A percentile compares a stretch with the other conserved stretches of the same genome.
These are phyloP conservation scores for Agonopterix subpropinquella DNA, from an alignment of 2,888 invertebrate species.

Conservation along the genomic window DNA sequence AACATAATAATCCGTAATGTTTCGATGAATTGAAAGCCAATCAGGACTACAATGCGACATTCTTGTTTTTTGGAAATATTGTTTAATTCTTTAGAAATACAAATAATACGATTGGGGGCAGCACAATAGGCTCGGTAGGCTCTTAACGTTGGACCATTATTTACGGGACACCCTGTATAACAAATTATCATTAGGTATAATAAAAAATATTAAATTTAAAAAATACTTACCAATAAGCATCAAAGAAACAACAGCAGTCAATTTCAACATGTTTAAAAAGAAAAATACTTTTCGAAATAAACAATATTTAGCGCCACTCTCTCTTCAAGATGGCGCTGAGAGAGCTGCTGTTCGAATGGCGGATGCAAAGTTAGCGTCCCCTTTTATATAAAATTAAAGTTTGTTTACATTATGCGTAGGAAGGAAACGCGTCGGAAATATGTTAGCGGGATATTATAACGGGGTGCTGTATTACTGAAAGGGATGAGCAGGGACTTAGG, in stretches of 20 bases:
- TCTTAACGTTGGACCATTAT: no score
- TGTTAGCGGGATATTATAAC: no score
- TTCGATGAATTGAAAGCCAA: no score
- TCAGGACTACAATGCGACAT: no score
- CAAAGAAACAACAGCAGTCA: constrained; percentile 50
- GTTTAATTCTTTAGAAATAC: no score
- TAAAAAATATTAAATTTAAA: constrained; percentile 2
- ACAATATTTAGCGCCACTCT: constrained; percentile 10
- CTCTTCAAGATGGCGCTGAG: constrained; percentile 31
- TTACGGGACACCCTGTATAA: background rate
- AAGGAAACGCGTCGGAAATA: background rate
- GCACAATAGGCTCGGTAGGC: no score
- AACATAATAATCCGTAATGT: no score
- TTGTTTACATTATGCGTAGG: constrained; percentile 19
- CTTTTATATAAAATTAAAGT: constrained; percentile 49
- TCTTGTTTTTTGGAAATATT: no score
- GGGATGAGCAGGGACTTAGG: no score
- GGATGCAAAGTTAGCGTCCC: constrained; percentile 13
- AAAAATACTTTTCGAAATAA: constrained; percentile 7
- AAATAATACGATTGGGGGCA: no score
- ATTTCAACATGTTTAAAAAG: constrained; percentile 45
- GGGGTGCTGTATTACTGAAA: no score
- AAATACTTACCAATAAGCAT: constrained; percentile 56
- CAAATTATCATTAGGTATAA: background rate
- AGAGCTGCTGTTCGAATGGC: constrained; percentile 29